Conservation (phyloP, 2,113 vertebrate species). For the Tachysurus fulvidraco region DNA sequence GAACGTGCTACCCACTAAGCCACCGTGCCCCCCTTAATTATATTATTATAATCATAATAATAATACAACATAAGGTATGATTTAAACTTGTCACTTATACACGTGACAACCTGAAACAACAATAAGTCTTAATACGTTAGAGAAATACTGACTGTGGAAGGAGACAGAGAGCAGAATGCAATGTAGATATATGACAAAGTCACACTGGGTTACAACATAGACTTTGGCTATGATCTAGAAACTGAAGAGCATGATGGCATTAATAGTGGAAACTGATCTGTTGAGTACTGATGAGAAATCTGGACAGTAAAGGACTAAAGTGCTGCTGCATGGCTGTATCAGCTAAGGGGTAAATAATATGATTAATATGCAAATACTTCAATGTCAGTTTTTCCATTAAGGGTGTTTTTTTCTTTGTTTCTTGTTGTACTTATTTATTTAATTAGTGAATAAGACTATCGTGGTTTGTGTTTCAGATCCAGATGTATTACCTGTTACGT, state of each 20-base stretch:
- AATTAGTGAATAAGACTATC: not conserved
- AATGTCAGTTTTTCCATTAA: too few relatives aligned
- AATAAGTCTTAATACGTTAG: not conserved
- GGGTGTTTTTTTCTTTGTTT: not conserved
- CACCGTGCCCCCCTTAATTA: too few relatives aligned
- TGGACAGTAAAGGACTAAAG: not conserved
- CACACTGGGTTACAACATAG: not conserved
- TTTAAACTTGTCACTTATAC: not conserved
- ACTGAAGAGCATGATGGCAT: not conserved
- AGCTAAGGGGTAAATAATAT: not conserved
- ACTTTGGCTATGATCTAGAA: not conserved
- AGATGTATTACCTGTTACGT: slow-evolving; percentile 7
- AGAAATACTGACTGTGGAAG: not conserved
- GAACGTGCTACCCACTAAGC: too few relatives aligned
- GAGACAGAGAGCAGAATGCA: not conserved
- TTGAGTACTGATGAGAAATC: not conserved
- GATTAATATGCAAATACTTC: not conserved
- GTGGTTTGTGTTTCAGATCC: not conserved
- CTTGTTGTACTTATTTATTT: not conserved
- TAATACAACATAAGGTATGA: not conserved
- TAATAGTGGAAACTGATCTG: not conserved
- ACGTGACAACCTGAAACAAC: not conserved
- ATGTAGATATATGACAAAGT: not conserved
- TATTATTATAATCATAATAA: too few relatives aligned
- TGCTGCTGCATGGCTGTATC: not conserved